Evolutionary conservation across 35 echinoderm and acorn worm species (phyloP).

Genomic region (Anneissia japonica): DNA sequence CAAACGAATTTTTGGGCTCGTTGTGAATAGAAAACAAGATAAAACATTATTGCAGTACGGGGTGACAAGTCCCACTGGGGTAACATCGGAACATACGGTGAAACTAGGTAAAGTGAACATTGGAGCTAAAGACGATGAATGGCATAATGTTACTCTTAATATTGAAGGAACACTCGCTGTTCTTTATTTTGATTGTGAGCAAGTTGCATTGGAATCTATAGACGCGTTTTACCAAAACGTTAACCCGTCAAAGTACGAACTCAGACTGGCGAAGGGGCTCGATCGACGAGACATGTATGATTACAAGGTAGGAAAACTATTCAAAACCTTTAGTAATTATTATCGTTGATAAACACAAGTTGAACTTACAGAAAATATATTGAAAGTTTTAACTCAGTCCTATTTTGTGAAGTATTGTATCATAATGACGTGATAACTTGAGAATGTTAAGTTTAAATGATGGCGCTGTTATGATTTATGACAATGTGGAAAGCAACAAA

Average conservation of each 20-base stretch:
- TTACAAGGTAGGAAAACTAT: constrained; percentile 24
- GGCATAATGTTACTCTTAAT: constrained; percentile 35
- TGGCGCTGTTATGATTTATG: too few species aligned
- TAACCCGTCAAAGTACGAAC: neutral
- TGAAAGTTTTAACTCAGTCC: too few species aligned
- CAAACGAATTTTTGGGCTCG: constrained; percentile 20
- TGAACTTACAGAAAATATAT: too few species aligned
- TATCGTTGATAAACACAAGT: too few species aligned
- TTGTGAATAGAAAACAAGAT: constrained; percentile 18
- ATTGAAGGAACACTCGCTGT: constrained; percentile 18
- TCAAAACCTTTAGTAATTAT: too few species aligned
- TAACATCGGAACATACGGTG: neutral
- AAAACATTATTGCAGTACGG: constrained; percentile 20
- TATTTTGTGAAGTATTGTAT: too few species aligned
- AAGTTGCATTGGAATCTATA: constrained; percentile 4
- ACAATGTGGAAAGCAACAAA: too few species aligned
- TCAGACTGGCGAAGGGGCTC: constrained; percentile 29
- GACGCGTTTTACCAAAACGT: constrained; percentile 27
- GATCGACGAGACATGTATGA: constrained; percentile 3
- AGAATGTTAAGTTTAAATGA: too few species aligned
- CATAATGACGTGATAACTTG: too few species aligned
- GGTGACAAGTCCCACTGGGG: neutral
- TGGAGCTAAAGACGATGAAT: neutral
- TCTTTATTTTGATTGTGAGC: constrained; percentile 41
- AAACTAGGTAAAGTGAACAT: constrained; percentile 2